phyloP scores from a whole-genome alignment of 2,797 vertebrate species.

The Philypnodon macrostomus region DNA sequence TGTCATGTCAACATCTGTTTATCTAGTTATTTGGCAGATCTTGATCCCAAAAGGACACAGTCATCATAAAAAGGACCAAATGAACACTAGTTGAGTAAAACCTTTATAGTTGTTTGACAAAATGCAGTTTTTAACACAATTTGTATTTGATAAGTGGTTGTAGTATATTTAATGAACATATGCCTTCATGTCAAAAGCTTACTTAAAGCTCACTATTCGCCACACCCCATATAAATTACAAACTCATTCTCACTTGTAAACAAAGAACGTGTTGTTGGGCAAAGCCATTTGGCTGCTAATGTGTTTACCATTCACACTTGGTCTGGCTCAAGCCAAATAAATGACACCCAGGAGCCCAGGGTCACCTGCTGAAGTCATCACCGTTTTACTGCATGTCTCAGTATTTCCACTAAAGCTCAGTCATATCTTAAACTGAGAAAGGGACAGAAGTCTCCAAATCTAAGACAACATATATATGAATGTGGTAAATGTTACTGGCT shows the following conservation, averaged over 20 bases:
- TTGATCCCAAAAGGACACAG: constrained; percentile 26
- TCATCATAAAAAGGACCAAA: constrained; percentile 1
- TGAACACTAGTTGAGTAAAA: background rate
- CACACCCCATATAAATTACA: constrained; percentile 9
- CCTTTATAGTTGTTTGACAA: constrained; percentile 20
- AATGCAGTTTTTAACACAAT: background rate
- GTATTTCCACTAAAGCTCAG: constrained; percentile 41
- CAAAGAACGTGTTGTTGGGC: constrained; percentile 24
- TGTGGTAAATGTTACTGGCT: too few relatives aligned
- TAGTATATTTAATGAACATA: too few relatives aligned
- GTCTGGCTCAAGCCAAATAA: constrained; percentile 32
- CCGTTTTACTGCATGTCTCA: constrained; percentile 47
- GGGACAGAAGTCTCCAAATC: constrained; percentile 16
- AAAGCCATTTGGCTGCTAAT: constrained; percentile 33
- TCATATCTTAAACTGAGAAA: constrained; percentile 12
- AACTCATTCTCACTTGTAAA: constrained; percentile 39
- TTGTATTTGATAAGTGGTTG: too few relatives aligned
- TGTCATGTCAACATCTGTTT: constrained; percentile 39
- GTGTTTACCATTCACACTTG: constrained; percentile 56
- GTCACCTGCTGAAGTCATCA: constrained; percentile 62
- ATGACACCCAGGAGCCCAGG: constrained; percentile 48
- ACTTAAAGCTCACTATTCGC: too few relatives aligned
- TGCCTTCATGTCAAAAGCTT: too few relatives aligned
- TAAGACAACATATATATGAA: too few relatives aligned
- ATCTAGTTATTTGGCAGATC: constrained; percentile 37